phyloP scores from a whole-genome alignment of 2,113 vertebrate species.

The Promerops cafer region DNA sequence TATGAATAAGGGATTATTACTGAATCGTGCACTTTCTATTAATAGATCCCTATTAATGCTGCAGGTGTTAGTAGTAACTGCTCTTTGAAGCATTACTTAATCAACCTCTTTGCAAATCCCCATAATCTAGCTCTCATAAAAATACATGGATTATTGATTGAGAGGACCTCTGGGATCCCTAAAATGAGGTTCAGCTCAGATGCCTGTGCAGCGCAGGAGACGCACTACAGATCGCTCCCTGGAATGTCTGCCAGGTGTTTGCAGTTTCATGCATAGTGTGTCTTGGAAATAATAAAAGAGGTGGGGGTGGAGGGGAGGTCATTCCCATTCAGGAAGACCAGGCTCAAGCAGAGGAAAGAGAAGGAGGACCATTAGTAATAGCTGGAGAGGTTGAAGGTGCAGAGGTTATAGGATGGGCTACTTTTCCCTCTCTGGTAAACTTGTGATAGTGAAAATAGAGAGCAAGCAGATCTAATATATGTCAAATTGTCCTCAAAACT shows the following conservation, averaged over 20 bases:
- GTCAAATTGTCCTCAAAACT: neutral
- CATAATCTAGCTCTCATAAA: slow-evolving; percentile 76
- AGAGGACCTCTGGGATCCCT: slow-evolving; percentile 72
- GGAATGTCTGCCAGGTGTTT: slow-evolving; percentile 74
- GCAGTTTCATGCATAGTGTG: slow-evolving; percentile 27
- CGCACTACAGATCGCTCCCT: slow-evolving; percentile 20
- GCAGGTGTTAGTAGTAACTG: slow-evolving; percentile 68
- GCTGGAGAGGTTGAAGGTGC: neutral
- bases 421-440: neutral
- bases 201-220: slow-evolving; percentile 47
- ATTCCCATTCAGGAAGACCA: slow-evolving; percentile 41
- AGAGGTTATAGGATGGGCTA: slow-evolving; percentile 2
- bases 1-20: slow-evolving; percentile 64
- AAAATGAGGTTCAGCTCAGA: slow-evolving; percentile 63
- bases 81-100: slow-evolving; percentile 75
- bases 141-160: slow-evolving; percentile 77
- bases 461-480: neutral
- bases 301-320: slow-evolving; percentile 17
- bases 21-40: slow-evolving; percentile 62
- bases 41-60: slow-evolving; percentile 70
- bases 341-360: neutral
- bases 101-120: slow-evolving; percentile 72
- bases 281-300: slow-evolving; percentile 24
- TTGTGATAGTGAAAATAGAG: neutral
- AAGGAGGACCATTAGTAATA: slow-evolving; percentile 26